Conservation (phyloP, 2,888 invertebrate species). For the Spatulosminthurus flaviceps region DNA sequence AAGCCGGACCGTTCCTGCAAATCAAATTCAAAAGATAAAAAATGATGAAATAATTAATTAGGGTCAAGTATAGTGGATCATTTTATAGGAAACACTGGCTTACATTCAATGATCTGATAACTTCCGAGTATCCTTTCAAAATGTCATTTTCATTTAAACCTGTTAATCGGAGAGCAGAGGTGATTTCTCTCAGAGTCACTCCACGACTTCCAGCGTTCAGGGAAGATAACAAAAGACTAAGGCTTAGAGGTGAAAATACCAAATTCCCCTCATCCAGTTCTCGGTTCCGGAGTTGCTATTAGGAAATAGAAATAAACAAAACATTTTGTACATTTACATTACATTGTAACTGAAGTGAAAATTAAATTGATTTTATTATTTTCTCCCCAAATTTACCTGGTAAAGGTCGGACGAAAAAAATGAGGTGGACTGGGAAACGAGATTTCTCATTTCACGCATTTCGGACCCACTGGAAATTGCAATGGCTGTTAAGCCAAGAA, state of each 20-base stretch:
- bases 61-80: no score
- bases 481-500: neutral
- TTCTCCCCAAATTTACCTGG: neutral
- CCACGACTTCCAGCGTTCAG: conserved; percentile 26
- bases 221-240: conserved; percentile 19
- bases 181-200: conserved; percentile 22
- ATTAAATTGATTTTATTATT: neutral
- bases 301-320: neutral
- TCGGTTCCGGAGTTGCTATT: neutral
- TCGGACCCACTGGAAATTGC: neutral
- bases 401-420: conserved; percentile 26
- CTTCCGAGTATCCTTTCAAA: neutral
- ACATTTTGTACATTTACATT: neutral
- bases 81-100: neutral
- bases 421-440: conserved; percentile 23
- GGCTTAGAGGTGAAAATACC: conserved; percentile 32
- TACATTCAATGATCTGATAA: neutral
- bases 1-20: neutral
- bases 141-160: conserved; percentile 24
- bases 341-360: neutral
- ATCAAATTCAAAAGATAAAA: no score
- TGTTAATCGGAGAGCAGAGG: conserved; percentile 21
- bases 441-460: neutral
- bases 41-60: no score
- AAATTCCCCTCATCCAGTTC: neutral